Conservation (phyloP, 2,113 vertebrate species). For the Pelecanoides urinatrix region DNA sequence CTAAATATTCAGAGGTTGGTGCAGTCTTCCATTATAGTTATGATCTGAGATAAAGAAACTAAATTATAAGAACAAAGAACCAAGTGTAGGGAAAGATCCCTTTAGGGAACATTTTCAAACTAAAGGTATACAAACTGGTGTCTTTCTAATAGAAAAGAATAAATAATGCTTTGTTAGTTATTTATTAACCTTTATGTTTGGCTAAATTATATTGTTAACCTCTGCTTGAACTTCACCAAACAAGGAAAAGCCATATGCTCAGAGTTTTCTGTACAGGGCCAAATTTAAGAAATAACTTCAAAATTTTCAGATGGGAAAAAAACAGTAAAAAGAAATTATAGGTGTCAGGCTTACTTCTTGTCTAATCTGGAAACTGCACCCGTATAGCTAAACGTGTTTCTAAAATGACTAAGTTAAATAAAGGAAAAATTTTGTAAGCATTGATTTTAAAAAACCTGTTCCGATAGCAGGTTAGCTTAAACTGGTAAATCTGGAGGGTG, state of each 20-base stretch:
- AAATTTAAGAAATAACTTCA: not conserved
- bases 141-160: not conserved
- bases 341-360: not conserved
- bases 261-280: not conserved
- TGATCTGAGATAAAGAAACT: not conserved
- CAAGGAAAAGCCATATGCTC: not conserved
- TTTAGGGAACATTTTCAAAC: not conserved
- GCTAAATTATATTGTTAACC: slow-evolving; percentile 1
- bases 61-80: slow-evolving; percentile 18
- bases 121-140: not conserved
- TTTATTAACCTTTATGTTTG: slow-evolving; percentile 25
- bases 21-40: not conserved
- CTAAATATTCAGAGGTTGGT: not conserved
- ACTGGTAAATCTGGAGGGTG: not conserved
- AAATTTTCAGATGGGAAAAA: not conserved
- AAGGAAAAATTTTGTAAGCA: not conserved
- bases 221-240: slow-evolving; percentile 7
- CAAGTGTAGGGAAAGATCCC: not conserved
- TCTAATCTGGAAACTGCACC: not conserved
- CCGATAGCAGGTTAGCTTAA: not conserved
- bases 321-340: not conserved
- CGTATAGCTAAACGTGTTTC: not conserved
- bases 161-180: not conserved
- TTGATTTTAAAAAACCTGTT: not conserved
- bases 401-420: not conserved